A percentile compares a stretch with the other conserved stretches of the same genome.
Evolutionary conservation across 2,113 vertebrate genomes (phyloP).

Genomic region (Pongo abelii): DNA sequence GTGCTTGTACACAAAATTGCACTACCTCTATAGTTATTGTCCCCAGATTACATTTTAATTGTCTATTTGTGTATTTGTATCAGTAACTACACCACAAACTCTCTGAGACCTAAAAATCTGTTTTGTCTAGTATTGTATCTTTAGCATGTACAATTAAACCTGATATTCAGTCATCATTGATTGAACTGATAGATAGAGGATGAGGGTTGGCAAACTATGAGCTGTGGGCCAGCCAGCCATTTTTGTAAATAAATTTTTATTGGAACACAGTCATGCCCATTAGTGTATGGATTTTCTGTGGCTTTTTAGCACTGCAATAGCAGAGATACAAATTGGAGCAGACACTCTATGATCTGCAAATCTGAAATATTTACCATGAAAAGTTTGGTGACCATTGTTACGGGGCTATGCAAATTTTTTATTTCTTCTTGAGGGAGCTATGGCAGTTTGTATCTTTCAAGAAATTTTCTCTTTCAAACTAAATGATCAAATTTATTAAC

Average conservation of each 20-base stretch:
- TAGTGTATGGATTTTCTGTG: background rate
- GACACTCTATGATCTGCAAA: background rate
- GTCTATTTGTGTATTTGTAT: background rate
- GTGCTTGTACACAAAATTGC: background rate
- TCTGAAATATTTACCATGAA: background rate
- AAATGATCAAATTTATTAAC: background rate
- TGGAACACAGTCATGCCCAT: background rate
- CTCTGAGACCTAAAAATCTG: background rate
- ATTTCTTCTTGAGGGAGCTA: background rate
- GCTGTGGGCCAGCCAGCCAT: background rate
- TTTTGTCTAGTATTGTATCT: background rate
- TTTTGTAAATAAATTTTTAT: slow-evolving; percentile 8
- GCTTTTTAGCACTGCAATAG: background rate
- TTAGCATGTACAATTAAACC: background rate
- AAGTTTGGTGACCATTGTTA: background rate
- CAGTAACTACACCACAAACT: background rate
- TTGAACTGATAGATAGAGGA: background rate
- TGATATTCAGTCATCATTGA: background rate
- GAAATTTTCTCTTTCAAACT: background rate
- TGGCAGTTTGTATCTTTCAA: background rate
- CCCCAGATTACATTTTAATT: background rate
- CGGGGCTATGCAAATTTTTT: background rate
- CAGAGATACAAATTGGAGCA: background rate
- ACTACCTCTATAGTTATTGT: background rate
- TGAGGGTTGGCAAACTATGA: background rate